A percentile compares a stretch with the other conserved stretches of the same genome.
phyloP scores from a whole-genome alignment of 2,888 invertebrate genomes.

The Panzeria rudis region DNA sequence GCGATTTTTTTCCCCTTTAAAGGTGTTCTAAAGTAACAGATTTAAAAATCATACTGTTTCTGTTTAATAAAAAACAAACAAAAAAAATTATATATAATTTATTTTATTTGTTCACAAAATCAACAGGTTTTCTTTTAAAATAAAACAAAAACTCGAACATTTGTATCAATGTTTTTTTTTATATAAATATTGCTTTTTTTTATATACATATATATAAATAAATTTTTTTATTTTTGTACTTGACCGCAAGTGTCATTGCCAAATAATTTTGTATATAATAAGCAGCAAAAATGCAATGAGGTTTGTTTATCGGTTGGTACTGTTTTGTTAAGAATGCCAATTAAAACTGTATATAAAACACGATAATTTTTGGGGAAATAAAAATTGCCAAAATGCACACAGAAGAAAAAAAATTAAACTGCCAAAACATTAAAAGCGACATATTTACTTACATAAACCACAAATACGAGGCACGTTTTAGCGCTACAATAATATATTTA shows the following conservation, averaged over 20 bases:
- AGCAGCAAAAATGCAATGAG: constrained; percentile 73
- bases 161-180: constrained; percentile 47
- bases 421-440: constrained; percentile 53
- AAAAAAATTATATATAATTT: background rate
- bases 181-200: constrained; percentile 21
- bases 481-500: no score
- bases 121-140: constrained; percentile 58
- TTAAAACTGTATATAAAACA: constrained; percentile 82
- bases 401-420: background rate
- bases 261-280: constrained; percentile 75
- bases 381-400: constrained; percentile 41
- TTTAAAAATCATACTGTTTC: constrained; percentile 18
- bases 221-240: constrained; percentile 74
- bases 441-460: constrained; percentile 35
- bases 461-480: constrained; percentile 9
- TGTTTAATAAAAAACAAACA: background rate
- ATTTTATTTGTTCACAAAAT: constrained; percentile 22
- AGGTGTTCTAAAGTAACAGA: constrained; percentile 29
- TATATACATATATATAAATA: background rate
- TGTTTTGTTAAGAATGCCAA: constrained; percentile 79
- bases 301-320: constrained; percentile 3
- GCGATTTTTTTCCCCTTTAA: background rate
- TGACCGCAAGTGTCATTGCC: constrained; percentile 82
- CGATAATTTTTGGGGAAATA: constrained; percentile 77
- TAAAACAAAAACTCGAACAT: constrained; percentile 42